Base-by-base conservation (phyloP, 1,140 invertebrate species). In the Hesperophylax magnus region DNA sequence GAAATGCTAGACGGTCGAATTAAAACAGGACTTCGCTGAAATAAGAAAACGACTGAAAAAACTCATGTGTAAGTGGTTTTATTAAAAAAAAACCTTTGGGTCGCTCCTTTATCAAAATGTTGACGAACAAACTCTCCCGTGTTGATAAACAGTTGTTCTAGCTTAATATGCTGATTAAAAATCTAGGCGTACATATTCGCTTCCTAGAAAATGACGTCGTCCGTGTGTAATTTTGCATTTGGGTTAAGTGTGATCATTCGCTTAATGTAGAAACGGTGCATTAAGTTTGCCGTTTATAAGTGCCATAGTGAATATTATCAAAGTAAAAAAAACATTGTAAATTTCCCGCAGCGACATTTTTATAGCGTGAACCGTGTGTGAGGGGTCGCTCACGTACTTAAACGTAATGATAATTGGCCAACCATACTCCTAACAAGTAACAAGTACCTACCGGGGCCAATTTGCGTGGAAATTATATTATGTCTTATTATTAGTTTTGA, bases 201-300 rank as follows among this genome's bases (percentile, higher is more conserved):
- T 67, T 67, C 63, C 63, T 67, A 67, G 63, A 67, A 67, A 31
- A 67, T 67, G 63, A 67, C 63, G 58, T 67, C 22, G 31, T 4
- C 63, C 22, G 17, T 15, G 67, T 22, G 39, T 77, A 20, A 76
- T 69, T 81, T 77, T 39, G 79, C 79, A 77, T 69, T 77, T 81
- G 54, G 74, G 72, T 81, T 77, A 76, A 77, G 60, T 81, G 61
- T 54, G 31, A 17, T 52, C 54, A 72, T 75, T 65, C 14, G 61
- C 52, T 52, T 61, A 81, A 80, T 80, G 78, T 18, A 31, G 34
- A 77, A 77, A 56, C 75, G 18, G 52, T 65, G 58, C 78, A 63
- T 80, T 72, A 80, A 75, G 39, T 71, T 39, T 31, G 56, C 56
- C 58, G 63, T 74, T 80, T 75, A 80, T 60, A 78, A 78, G 31